Percentiles rank a stretch among this genome's conserved stretches.
Conservation (phyloP, 2,888 invertebrate species). For the Melanotus villosus region DNA sequence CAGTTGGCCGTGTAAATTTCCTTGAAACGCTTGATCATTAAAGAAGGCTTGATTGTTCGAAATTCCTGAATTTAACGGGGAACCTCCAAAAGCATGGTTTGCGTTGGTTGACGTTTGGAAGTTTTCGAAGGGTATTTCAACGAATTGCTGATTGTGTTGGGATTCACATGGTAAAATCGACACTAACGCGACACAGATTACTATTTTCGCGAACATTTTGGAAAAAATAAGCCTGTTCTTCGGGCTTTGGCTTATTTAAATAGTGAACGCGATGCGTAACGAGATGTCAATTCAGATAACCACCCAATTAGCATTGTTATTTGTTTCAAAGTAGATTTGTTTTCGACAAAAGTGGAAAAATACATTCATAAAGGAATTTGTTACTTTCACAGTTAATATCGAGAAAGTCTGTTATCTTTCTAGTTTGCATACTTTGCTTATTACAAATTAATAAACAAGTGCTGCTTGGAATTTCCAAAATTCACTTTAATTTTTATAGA, state of each 20-base stretch:
- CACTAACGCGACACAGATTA: neutral
- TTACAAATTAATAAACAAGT: too few relatives aligned
- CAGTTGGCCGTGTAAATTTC: neutral
- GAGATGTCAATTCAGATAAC: neutral
- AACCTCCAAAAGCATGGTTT: neutral
- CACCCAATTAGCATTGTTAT: neutral
- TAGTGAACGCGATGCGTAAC: neutral
- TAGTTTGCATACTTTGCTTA: too few relatives aligned
- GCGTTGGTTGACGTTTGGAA: neutral
- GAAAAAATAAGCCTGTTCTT: neutral
- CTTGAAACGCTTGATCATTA: neutral
- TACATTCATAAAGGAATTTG: neutral
- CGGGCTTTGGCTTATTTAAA: constrained; percentile 6
- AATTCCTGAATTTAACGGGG: neutral
- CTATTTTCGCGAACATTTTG: constrained; percentile 20
- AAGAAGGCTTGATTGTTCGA: neutral
- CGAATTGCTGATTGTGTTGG: constrained; percentile 9
- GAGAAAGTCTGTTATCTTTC: too few relatives aligned
- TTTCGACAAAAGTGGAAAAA: neutral
- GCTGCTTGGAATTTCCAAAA: too few relatives aligned
- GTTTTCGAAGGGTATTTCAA: constrained; percentile 20
- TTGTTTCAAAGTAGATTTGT: neutral
- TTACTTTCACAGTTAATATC: constrained; percentile 1
- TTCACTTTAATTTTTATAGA: too few relatives aligned
- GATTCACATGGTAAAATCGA: neutral